These are phyloP conservation scores for Caenorhabditis briggsae DNA, from an alignment of 1,140 invertebrate species.

Conservation along the genomic window DNA sequence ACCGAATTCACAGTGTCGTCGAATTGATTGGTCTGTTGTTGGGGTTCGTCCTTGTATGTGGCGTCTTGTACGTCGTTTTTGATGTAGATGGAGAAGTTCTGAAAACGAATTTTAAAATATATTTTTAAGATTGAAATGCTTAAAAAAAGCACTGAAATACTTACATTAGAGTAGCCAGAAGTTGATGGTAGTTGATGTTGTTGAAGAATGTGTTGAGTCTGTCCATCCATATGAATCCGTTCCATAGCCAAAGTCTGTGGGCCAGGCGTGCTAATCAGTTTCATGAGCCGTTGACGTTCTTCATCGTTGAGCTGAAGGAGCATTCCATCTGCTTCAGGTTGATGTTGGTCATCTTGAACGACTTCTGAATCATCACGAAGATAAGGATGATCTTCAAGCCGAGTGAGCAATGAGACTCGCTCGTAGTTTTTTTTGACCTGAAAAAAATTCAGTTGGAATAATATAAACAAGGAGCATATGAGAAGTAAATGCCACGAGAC, in stretches of 20 bases:
- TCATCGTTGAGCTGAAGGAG: slow-evolving; percentile 27
- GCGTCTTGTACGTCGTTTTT: neutral
- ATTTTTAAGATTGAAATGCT: neutral
- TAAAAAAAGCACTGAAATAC: neutral
- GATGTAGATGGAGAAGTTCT: slow-evolving; percentile 4
- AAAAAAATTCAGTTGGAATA: neutral
- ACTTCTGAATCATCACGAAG: slow-evolving; percentile 41
- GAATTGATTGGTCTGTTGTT: slow-evolving; percentile 32
- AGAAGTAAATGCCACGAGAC: neutral
- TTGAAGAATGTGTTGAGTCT: neutral
- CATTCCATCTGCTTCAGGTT: neutral
- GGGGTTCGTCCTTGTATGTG: neutral
- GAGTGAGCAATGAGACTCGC: slow-evolving; percentile 19
- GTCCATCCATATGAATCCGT: neutral
- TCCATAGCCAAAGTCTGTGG: slow-evolving; percentile 19
- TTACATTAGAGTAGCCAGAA: slow-evolving; percentile 8
- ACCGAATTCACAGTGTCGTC: slow-evolving; percentile 38
- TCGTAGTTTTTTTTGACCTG: slow-evolving; percentile 45
- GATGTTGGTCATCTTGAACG: neutral
- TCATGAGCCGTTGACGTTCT: slow-evolving; percentile 40
- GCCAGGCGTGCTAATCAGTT: slow-evolving; percentile 20
- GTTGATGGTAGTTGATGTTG: slow-evolving; percentile 41
- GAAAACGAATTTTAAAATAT: neutral
- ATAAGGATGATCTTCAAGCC: slow-evolving; percentile 40
- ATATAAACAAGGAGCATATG: neutral